A percentile compares a stretch with the other conserved stretches of the same genome.
phyloP scores from a whole-genome alignment of 2,113 vertebrate species.

The Perccottus glenii region DNA sequence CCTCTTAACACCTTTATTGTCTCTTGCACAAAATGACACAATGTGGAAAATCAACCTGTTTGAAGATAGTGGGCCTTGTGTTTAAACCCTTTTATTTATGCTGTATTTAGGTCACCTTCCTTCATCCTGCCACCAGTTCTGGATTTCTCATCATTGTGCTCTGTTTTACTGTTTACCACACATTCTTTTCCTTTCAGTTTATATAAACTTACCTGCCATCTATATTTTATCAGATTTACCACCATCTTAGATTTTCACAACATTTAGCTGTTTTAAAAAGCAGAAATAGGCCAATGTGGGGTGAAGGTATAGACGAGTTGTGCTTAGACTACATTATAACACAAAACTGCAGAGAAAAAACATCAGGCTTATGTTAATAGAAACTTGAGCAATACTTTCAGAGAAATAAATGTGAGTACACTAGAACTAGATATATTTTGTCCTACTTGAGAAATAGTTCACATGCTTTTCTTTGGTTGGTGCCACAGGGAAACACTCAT shows the following conservation, averaged over 20 bases:
- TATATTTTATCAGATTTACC: conserved; percentile 22
- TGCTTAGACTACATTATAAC: not conserved
- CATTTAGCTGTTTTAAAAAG: not conserved
- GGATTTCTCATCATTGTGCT: conserved; percentile 7
- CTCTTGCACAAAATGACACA: conserved; percentile 15
- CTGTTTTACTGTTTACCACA: conserved; percentile 3
- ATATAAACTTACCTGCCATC: conserved; percentile 23
- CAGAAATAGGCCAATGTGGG: not conserved
- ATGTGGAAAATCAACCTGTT: conserved; percentile 15
- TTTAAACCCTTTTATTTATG: conserved; percentile 41
- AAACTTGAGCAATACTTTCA: no score
- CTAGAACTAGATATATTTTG: no score
- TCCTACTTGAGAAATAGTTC: no score
- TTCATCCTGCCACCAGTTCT: conserved; percentile 34
- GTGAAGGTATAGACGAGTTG: not conserved
- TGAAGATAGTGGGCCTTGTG: conserved; percentile 16
- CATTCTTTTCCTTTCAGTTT: conserved; percentile 11
- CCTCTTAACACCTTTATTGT: not conserved
- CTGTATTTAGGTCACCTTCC: conserved; percentile 50
- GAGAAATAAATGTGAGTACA: no score
- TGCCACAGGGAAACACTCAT: no score
- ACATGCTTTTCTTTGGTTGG: no score
- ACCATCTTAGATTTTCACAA: not conserved
- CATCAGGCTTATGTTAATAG: no score
- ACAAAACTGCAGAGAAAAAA: no score